These are phyloP conservation scores for Erythrolamprus reginae DNA, from an alignment of 2,113 vertebrate species.

Conservation along the genomic window DNA sequence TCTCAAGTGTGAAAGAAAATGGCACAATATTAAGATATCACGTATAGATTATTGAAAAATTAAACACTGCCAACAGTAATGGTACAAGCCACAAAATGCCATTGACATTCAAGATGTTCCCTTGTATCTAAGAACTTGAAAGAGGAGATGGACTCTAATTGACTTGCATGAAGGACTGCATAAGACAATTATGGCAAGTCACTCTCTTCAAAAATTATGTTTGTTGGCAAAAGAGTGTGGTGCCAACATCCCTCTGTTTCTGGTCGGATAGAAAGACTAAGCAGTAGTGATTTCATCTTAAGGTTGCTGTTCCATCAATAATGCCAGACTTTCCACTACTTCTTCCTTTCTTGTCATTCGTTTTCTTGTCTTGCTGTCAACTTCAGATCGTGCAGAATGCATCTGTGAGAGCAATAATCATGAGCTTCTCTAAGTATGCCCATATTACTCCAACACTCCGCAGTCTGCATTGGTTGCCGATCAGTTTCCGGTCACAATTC, in stretches of 20 bases:
- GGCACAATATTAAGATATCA: not conserved
- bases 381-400: too few relatives aligned
- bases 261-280: not conserved
- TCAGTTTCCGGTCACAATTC: too few relatives aligned
- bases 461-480: too few relatives aligned
- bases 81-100: not conserved
- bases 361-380: not conserved
- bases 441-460: too few relatives aligned
- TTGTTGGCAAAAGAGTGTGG: not conserved
- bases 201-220: not conserved
- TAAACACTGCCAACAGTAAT: not conserved
- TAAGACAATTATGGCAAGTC: not conserved
- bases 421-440: too few relatives aligned
- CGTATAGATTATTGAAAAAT: not conserved
- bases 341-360: not conserved
- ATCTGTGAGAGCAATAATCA: too few relatives aligned
- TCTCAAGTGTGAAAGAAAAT: not conserved
- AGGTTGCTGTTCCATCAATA: not conserved
- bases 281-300: not conserved
- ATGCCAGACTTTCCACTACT: not conserved
- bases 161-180: not conserved
- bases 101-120: not conserved
- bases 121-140: too few relatives aligned
- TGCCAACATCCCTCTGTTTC: not conserved
- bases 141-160: not conserved